Conservation (phyloP, 2,888 invertebrate genomes). For the Perithous albicinctus region DNA sequence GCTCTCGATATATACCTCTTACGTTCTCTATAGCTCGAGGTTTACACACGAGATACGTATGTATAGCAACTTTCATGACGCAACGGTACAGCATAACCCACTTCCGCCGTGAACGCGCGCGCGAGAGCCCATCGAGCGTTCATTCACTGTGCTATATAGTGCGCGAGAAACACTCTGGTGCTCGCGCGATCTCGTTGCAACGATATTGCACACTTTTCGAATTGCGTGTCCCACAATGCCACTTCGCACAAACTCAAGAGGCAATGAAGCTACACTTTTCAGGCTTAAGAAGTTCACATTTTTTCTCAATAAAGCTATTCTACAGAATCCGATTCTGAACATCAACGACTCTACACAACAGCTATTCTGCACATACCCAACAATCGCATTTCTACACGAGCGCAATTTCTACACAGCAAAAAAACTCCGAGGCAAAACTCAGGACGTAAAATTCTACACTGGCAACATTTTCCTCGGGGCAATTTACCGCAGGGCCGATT, state of each 20-base stretch:
- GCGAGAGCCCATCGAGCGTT: slow-evolving; percentile 43
- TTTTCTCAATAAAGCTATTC: no score
- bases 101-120: slow-evolving; percentile 60
- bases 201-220: slow-evolving; percentile 13
- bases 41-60: slow-evolving; percentile 42
- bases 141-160: slow-evolving; percentile 47
- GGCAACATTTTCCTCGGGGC: no score
- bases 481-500: no score
- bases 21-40: slow-evolving; percentile 38
- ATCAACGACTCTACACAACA: no score
- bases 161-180: background rate
- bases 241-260: background rate
- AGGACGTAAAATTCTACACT: no score
- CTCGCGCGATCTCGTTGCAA: background rate
- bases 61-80: slow-evolving; percentile 63
- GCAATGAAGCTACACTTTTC: no score
- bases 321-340: no score
- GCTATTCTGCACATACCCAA: no score
- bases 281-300: no score
- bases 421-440: no score
- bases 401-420: no score
- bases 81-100: slow-evolving; percentile 67
- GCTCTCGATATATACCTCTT: background rate
- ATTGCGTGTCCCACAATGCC: background rate
- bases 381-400: no score